Percentiles rank a stretch among this genome's conserved stretches.
Evolutionary conservation across 2,888 invertebrate genomes (phyloP).

Genomic region (Cylloceria caligata): DNA sequence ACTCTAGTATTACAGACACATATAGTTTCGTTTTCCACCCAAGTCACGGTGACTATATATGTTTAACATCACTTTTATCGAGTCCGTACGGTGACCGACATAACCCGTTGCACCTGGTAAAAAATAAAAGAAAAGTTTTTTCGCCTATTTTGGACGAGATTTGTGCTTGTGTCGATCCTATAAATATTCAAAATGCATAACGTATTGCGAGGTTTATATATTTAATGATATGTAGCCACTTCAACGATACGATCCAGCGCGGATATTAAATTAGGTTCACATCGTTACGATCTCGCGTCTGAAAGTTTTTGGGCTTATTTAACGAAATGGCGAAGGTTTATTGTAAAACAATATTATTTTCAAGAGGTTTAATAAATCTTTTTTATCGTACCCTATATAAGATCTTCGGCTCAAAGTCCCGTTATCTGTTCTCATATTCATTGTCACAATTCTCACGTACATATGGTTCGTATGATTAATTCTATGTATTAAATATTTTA

Average conservation of each 20-base stretch:
- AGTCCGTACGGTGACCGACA: neutral
- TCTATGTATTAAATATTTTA: too few species aligned
- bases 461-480: too few species aligned
- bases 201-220: neutral
- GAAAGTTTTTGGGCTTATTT: neutral
- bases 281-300: neutral
- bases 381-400: too few species aligned
- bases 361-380: neutral
- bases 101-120: neutral
- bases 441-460: too few species aligned
- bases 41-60: slow-evolving; percentile 16
- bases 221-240: neutral
- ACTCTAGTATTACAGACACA: neutral
- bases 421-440: too few species aligned
- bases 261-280: slow-evolving; percentile 2
- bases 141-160: slow-evolving; percentile 9
- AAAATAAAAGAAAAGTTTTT: neutral
- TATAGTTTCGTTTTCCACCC: neutral
- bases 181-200: neutral
- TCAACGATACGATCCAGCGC: neutral
- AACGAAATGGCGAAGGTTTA: neutral
- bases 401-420: too few species aligned
- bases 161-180: neutral
- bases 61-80: slow-evolving; percentile 17
- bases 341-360: neutral